Percentiles rank a stretch among this genome's conserved stretches.
Evolutionary conservation across 2,797 vertebrate genomes (phyloP).

Genomic region (Sylvilagus floridanus): DNA sequence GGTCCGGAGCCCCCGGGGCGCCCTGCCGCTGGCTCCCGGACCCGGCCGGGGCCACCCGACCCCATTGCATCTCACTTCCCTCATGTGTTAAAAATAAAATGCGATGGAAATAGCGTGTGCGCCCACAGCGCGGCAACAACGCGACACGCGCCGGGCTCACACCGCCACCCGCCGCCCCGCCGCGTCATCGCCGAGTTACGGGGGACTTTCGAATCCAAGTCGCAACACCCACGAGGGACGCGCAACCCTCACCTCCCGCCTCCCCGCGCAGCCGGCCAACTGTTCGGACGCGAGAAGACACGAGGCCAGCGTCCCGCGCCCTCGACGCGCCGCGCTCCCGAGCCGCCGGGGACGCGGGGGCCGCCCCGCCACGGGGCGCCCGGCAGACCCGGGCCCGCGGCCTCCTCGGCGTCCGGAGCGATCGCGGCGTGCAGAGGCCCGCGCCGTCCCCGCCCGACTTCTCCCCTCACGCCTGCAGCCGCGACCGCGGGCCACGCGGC

Average conservation of each 20-base stretch:
- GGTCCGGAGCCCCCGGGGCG: not conserved
- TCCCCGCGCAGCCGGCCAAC: not conserved
- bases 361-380: not conserved
- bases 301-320: not conserved
- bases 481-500: accelerated
- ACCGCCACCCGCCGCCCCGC: not conserved
- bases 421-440: not conserved
- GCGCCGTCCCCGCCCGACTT: not conserved
- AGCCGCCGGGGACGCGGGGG: not conserved
- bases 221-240: not conserved
- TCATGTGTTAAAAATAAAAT: conserved; percentile 30
- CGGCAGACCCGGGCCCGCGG: conserved; percentile 43
- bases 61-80: not conserved
- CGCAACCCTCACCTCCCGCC: not conserved
- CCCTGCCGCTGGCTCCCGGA: not conserved
- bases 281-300: not conserved
- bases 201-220: not conserved
- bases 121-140: accelerated
- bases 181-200: not conserved
- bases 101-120: not conserved
- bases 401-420: not conserved
- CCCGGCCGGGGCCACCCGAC: conserved; percentile 12
- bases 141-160: not conserved
- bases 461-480: not conserved
- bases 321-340: not conserved